phyloP scores from a whole-genome alignment of 2,797 vertebrate genomes.

The Delichon dasypus region DNA sequence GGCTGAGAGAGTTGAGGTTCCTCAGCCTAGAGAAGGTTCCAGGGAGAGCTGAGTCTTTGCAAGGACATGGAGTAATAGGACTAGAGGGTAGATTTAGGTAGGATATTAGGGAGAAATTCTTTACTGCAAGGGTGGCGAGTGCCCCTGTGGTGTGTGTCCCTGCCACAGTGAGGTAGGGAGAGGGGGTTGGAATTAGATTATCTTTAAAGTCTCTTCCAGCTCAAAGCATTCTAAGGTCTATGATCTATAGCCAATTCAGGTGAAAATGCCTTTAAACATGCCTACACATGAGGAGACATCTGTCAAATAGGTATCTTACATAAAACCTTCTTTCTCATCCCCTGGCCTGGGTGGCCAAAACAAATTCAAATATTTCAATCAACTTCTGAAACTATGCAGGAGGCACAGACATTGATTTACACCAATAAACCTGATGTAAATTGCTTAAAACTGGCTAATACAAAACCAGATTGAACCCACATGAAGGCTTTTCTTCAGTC shows the following conservation, averaged over 20 bases:
- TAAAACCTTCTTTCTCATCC: background rate
- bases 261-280: background rate
- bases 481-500: background rate
- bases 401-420: background rate
- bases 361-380: background rate
- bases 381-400: background rate
- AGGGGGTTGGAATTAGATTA: background rate
- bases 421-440: background rate
- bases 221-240: background rate
- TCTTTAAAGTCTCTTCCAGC: background rate
- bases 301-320: background rate
- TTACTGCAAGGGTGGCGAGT: background rate
- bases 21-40: background rate
- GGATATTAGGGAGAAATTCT: background rate
- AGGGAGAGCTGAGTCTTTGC: background rate
- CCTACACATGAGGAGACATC: background rate
- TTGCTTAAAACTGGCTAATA: background rate
- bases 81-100: background rate
- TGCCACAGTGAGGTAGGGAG: accelerated
- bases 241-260: background rate
- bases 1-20: background rate
- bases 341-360: background rate
- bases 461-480: background rate
- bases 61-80: background rate
- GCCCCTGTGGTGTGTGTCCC: background rate